A percentile compares a stretch with the other conserved stretches of the same genome.
Conservation (phyloP, 2,113 vertebrate species). For the Peromyscus polionotus region DNA sequence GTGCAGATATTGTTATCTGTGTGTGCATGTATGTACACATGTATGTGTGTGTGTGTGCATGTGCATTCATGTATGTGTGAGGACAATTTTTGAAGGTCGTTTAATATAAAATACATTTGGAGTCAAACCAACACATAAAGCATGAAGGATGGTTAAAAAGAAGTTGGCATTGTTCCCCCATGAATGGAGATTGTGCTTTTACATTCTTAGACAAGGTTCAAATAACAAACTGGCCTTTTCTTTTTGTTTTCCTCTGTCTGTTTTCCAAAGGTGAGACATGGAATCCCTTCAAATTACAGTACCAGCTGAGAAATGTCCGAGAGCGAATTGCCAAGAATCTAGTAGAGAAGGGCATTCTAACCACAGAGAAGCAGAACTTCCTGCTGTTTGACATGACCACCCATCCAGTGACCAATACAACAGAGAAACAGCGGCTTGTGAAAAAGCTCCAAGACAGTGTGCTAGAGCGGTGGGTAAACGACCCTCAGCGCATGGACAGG, state of each 20-base stretch:
- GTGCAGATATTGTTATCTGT: not conserved
- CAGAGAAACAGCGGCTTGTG: constrained; percentile 91
- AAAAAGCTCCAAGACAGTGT: constrained; percentile 89
- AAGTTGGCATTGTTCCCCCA: not conserved
- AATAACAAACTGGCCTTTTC: not conserved
- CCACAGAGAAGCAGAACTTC: constrained; percentile 94
- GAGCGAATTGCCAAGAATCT: constrained; percentile 92
- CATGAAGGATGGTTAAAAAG: not conserved
- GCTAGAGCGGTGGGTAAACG: constrained; percentile 91
- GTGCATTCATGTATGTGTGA: not conserved
- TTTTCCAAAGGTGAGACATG: constrained; percentile 90
- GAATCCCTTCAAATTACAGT: constrained; percentile 94
- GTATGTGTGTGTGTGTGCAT: accelerated
- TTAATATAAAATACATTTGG: not conserved
- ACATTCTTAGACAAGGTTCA: not conserved
- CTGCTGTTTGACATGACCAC: constrained; percentile 94
- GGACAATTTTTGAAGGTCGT: not conserved
- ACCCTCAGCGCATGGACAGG: constrained; percentile 89
- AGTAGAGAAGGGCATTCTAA: constrained; percentile 93
- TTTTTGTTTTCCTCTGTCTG: not conserved
- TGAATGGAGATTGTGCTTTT: not conserved
- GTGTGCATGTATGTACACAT: not conserved
- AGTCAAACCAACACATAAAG: not conserved
- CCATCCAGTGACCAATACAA: constrained; percentile 89
- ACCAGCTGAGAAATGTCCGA: constrained; percentile 91